A percentile compares a stretch with the other conserved stretches of the same genome.
These are phyloP conservation scores for Eulacestoma nigropectus DNA, from an alignment of 2,113 vertebrate species.

Conservation along the genomic window DNA sequence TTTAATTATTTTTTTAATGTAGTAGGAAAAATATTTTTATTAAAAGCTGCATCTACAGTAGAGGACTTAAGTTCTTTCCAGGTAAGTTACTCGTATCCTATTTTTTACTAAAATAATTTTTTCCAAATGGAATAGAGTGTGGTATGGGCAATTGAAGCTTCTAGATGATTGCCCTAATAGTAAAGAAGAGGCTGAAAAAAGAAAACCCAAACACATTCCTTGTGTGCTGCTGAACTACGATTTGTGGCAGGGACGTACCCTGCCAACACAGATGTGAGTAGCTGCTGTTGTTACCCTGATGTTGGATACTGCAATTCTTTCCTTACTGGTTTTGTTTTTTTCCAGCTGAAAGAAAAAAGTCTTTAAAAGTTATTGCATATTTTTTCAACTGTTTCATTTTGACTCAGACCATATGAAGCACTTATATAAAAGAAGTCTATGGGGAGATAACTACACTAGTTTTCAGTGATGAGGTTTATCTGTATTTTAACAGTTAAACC, in stretches of 20 bases:
- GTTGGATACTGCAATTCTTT: not conserved
- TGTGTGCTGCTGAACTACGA: rapidly evolving
- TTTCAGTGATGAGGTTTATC: not conserved
- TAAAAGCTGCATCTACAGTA: not conserved
- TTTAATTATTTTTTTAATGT: not conserved
- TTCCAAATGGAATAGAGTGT: not conserved
- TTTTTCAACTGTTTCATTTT: not conserved
- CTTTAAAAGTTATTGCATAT: not conserved
- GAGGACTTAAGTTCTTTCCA: not conserved
- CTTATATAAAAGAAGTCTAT: not conserved
- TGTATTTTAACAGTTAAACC: slow-evolving; percentile 40
- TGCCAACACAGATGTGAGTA: rapidly evolving
- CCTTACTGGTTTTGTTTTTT: not conserved
- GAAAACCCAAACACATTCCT: not conserved
- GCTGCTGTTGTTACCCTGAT: not conserved
- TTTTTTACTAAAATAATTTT: not conserved
- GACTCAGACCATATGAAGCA: not conserved
- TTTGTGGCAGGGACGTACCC: not conserved
- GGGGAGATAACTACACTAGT: not conserved
- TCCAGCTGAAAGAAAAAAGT: not conserved
- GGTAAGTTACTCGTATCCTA: not conserved
- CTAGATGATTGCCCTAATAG: not conserved
- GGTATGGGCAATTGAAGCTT: not conserved
- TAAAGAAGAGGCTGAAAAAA: not conserved
- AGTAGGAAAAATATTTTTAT: not conserved